Conservation (phyloP, 53 echinoderm and acorn worm species). For the Crossaster papposus region DNA sequence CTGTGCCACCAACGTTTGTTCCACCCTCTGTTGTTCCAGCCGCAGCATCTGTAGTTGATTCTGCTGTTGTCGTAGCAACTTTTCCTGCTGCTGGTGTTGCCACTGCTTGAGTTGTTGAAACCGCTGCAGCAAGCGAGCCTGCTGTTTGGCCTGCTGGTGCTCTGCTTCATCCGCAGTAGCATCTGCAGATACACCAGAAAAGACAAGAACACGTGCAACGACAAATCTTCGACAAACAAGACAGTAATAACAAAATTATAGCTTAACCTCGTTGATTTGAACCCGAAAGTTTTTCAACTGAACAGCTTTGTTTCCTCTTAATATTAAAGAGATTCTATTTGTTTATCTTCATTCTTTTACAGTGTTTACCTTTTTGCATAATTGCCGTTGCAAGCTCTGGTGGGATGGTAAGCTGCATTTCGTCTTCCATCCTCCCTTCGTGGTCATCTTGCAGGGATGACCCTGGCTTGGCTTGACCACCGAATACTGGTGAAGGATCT, state of each 20-base stretch:
- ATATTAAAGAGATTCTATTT: too few species aligned
- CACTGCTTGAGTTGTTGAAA: slow-evolving; percentile 83
- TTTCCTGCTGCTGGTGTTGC: slow-evolving; percentile 92
- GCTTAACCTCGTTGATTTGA: too few species aligned
- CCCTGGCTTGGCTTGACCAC: not conserved
- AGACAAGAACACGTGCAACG: not conserved
- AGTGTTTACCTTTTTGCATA: slow-evolving; percentile 17
- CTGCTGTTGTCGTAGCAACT: slow-evolving; percentile 81
- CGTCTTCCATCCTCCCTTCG: not conserved
- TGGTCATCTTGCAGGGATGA: not conserved
- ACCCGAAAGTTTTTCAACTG: too few species aligned
- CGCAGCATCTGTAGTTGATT: slow-evolving; percentile 76
- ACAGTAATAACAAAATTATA: too few species aligned
- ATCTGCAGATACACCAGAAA: slow-evolving; percentile 35
- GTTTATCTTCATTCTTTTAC: not conserved
- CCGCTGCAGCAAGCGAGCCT: slow-evolving; percentile 77
- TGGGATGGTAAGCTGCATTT: not conserved
- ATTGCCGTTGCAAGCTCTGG: slow-evolving; percentile 28
- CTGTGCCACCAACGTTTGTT: slow-evolving; percentile 82
- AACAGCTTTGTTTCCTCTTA: too few species aligned
- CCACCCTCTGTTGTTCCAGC: slow-evolving; percentile 86
- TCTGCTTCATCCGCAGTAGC: slow-evolving; percentile 78
- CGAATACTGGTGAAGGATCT: slow-evolving; percentile 64
- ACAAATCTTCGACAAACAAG: too few species aligned
- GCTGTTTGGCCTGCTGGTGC: slow-evolving; percentile 81